These are phyloP conservation scores for Actinemys pallida DNA, from an alignment of 2,113 vertebrate species.

Conservation along the genomic window DNA sequence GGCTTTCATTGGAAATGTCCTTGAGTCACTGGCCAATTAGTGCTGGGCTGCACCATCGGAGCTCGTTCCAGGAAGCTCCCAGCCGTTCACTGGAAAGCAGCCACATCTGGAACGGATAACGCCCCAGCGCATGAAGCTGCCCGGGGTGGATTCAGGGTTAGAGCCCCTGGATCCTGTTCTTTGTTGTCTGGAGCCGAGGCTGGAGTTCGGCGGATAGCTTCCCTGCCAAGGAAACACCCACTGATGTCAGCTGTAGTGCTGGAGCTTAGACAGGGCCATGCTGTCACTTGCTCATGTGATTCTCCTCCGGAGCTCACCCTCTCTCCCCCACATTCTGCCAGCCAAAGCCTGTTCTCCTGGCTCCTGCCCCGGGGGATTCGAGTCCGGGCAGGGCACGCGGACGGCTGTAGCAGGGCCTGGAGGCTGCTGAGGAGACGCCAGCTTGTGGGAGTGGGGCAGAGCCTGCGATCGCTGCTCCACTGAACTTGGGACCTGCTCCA, in stretches of 20 bases:
- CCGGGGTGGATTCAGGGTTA: background rate
- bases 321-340: accelerated
- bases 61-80: accelerated
- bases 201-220: background rate
- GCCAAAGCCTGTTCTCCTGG: background rate
- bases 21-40: background rate
- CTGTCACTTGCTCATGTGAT: background rate
- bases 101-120: constrained; percentile 48
- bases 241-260: constrained; percentile 32
- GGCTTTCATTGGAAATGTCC: background rate
- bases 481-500: background rate
- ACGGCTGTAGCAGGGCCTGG: background rate
- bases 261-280: background rate
- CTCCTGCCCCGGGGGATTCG: background rate
- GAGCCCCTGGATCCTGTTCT: background rate
- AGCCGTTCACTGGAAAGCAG: accelerated
- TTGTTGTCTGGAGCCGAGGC: constrained; percentile 13
- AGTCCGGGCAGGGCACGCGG: background rate
- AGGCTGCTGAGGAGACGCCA: background rate
- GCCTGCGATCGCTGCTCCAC: background rate
- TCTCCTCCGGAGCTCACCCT: background rate
- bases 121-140: background rate
- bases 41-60: accelerated
- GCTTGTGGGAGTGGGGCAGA: background rate
- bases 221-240: constrained; percentile 69